A percentile compares a stretch with the other conserved stretches of the same genome.
These are phyloP conservation scores for Apostichopus californicus DNA, from an alignment of 35 echinoderm and acorn worm genomes.

Conservation along the genomic window DNA sequence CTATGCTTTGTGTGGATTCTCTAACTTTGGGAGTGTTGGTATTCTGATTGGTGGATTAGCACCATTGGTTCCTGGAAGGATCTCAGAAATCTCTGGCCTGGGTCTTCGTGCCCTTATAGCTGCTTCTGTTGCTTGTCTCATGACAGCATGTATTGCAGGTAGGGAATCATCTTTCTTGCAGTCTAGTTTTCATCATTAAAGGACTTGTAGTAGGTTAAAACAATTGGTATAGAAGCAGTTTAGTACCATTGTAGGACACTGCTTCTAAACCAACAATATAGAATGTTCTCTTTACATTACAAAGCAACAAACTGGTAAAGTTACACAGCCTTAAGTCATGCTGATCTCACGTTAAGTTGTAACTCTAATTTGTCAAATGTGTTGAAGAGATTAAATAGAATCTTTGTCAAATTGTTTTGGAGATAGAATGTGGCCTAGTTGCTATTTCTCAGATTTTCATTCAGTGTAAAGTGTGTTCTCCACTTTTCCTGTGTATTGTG, in stretches of 20 bases:
- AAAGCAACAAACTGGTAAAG: too few species aligned
- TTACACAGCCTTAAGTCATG: too few species aligned
- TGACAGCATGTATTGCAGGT: slow-evolving; percentile 64
- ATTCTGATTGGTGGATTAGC: slow-evolving; percentile 45
- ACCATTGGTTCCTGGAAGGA: slow-evolving; percentile 51
- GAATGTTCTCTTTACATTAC: background rate
- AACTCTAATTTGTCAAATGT: too few species aligned
- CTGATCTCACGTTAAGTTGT: too few species aligned
- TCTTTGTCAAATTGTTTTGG: too few species aligned
- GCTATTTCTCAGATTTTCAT: too few species aligned
- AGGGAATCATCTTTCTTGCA: background rate
- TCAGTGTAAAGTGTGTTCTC: too few species aligned
- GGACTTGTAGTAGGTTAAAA: background rate
- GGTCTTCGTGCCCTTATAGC: slow-evolving; percentile 43
- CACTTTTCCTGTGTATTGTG: too few species aligned
- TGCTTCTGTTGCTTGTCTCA: slow-evolving; percentile 44
- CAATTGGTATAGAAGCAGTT: background rate
- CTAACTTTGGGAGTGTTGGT: slow-evolving; percentile 58
- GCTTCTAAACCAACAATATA: background rate
- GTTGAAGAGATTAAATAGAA: too few species aligned
- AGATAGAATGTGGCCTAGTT: too few species aligned
- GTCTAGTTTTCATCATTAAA: background rate
- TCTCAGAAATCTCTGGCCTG: slow-evolving; percentile 22
- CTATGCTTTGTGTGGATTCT: slow-evolving; percentile 57
- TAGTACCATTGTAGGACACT: background rate